Percentiles rank a stretch among this genome's conserved stretches.
phyloP scores from a whole-genome alignment of 2,888 invertebrate genomes.

The Therioaphis trifolii region DNA sequence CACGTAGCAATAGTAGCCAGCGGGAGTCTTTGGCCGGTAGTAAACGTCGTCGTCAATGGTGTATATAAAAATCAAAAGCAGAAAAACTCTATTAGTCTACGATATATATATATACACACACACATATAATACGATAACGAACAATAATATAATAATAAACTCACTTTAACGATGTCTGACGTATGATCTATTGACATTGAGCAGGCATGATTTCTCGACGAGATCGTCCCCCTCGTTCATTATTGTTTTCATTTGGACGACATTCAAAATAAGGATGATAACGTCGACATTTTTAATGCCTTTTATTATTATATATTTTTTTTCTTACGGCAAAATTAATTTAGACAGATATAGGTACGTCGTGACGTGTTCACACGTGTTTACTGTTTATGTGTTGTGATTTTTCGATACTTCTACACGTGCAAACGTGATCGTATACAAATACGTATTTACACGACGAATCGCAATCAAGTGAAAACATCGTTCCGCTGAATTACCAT shows the following conservation, averaged over 20 bases:
- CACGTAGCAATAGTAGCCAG: slow-evolving; percentile 47
- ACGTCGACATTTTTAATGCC: background rate
- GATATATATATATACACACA: background rate
- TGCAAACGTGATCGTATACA: too few relatives aligned
- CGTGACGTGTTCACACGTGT: too few relatives aligned
- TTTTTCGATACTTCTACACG: too few relatives aligned
- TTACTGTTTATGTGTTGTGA: too few relatives aligned
- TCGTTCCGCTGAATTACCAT: too few relatives aligned
- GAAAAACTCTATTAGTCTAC: slow-evolving; percentile 19
- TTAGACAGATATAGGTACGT: too few relatives aligned
- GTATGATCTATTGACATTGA: background rate
- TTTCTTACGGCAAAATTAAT: too few relatives aligned
- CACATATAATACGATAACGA: background rate
- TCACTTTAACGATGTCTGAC: slow-evolving; percentile 37
- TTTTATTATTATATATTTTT: too few relatives aligned
- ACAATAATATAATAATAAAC: slow-evolving; percentile 1
- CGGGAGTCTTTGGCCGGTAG: slow-evolving; percentile 14
- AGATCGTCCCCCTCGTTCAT: background rate
- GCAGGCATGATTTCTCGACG: background rate
- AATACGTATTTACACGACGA: too few relatives aligned
- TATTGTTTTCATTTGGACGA: background rate
- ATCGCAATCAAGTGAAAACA: too few relatives aligned
- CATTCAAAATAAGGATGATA: background rate
- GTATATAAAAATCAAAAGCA: slow-evolving; percentile 35
- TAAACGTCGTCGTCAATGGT: slow-evolving; percentile 48